Evolutionary conservation across 2,113 vertebrate genomes (phyloP).

Genomic region (Plectropomus leopardus): DNA sequence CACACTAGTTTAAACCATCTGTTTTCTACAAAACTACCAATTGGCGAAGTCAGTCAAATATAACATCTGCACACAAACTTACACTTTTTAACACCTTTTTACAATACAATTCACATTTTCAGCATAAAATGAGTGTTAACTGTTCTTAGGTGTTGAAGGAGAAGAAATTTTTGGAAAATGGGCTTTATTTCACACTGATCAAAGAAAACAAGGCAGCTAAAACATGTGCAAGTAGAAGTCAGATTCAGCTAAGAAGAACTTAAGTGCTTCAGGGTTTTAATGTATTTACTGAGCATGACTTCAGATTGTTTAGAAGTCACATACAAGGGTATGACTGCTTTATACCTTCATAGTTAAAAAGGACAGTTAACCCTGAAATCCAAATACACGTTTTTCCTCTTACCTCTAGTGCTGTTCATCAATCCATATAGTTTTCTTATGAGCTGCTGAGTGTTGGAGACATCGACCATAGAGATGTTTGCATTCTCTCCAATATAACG

Average conservation of each 20-base stretch:
- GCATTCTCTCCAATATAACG: no score
- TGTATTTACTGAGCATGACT: neutral
- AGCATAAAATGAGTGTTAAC: neutral
- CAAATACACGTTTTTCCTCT: no score
- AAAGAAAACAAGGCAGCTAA: conserved; percentile 1
- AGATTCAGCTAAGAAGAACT: neutral
- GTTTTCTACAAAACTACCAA: conserved; percentile 33
- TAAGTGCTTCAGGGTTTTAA: neutral
- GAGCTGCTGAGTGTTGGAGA: no score
- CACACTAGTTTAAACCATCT: conserved; percentile 43
- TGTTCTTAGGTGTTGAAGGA: neutral
- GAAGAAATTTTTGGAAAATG: neutral
- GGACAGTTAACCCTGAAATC: no score
- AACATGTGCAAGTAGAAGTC: neutral
- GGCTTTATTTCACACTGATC: neutral
- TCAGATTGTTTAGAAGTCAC: no score
- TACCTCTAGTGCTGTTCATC: no score
- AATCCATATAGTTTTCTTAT: no score
- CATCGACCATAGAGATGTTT: no score
- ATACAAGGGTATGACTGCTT: neutral
- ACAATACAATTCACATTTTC: conserved; percentile 1
- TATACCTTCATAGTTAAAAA: neutral
- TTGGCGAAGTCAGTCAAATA: conserved; percentile 9
- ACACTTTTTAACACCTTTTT: neutral
- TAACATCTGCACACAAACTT: conserved; percentile 4